Conservation (phyloP, 2,113 vertebrate genomes). For the Mastomys natalensis region DNA sequence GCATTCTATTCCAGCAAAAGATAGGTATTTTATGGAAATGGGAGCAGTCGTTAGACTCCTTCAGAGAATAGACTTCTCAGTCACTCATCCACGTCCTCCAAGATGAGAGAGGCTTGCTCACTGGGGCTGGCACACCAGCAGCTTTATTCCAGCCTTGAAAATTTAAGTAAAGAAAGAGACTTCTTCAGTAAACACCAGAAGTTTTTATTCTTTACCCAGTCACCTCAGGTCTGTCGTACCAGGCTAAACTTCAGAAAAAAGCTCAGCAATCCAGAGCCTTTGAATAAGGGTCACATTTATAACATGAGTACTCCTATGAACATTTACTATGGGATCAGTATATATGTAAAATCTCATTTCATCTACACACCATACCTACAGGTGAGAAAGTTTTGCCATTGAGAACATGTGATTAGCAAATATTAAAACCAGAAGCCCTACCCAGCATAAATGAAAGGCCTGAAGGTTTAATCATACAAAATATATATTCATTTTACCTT, state of each 20-base stretch:
- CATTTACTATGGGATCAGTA: not conserved
- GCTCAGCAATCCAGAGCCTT: not conserved
- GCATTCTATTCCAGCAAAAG: constrained; percentile 9
- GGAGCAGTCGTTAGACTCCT: not conserved
- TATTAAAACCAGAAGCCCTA: not conserved
- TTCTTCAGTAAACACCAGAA: not conserved
- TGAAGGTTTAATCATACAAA: not conserved
- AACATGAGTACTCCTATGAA: not conserved
- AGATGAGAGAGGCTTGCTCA: not conserved
- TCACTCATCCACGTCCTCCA: not conserved
- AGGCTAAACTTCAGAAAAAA: not conserved
- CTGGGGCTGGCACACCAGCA: too few species aligned
- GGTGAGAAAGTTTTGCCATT: not conserved
- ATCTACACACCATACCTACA: not conserved
- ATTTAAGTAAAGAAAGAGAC: not conserved
- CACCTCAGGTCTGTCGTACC: not conserved
- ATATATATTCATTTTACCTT: not conserved
- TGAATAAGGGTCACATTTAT: not conserved
- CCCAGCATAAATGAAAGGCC: not conserved
- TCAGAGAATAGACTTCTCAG: not conserved
- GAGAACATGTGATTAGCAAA: not conserved
- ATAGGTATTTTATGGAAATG: not conserved
- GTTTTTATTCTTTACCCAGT: not conserved
- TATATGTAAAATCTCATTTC: not conserved
- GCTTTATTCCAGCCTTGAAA: not conserved